Base-by-base conservation (phyloP, 2,113 vertebrate genomes). In the Oostethus manadensis region DNA sequence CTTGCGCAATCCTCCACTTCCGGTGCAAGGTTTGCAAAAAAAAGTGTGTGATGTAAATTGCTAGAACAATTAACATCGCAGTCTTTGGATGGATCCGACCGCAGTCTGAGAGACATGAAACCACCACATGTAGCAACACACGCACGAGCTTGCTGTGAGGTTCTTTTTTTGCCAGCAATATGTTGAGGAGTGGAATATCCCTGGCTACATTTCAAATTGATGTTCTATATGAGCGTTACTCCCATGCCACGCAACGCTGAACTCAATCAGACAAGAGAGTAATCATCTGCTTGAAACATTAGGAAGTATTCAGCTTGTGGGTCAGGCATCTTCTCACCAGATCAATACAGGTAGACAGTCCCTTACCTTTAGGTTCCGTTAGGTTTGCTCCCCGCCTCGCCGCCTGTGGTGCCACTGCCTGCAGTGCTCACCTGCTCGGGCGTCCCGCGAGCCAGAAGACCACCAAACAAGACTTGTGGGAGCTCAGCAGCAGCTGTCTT, bases 341-440 rank as follows among this genome's bases (percentile, higher is more conserved):
- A 21, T 45, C 40, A 29, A 3, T 44, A 57, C 14, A 20, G 21
- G 29, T 38, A 0, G 8, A 16, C 22, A 33, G 10, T 10, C 10
- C 14, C 75, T 69, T 76, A 87, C 82, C 82, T 80, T 69, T 15
- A 48, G 51, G 60, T 66, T 71, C 51, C 44, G 60, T 38, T 62
- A 53, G 69, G 47, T 50, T 49, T 8, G 71, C 69, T 75, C 60
- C 68, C 20, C 71, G 58, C 70, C 72, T 70, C 13, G 68, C 66
- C 82, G 84, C 82, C 79, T 87, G 84, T 80, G 53, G 76, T 70
- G 51, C 53, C 53, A 47, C 15, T 17, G 51, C 62, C 51, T 23
- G 54, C 5, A 42, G 43, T 51, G 29, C 11, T 62, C 56, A 56
- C 64, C 17, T 35, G 48, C 43, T 22, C 21, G 35, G 15, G 47